Conservation (phyloP, 1,140 invertebrate species). For the Pissodes strobi region DNA sequence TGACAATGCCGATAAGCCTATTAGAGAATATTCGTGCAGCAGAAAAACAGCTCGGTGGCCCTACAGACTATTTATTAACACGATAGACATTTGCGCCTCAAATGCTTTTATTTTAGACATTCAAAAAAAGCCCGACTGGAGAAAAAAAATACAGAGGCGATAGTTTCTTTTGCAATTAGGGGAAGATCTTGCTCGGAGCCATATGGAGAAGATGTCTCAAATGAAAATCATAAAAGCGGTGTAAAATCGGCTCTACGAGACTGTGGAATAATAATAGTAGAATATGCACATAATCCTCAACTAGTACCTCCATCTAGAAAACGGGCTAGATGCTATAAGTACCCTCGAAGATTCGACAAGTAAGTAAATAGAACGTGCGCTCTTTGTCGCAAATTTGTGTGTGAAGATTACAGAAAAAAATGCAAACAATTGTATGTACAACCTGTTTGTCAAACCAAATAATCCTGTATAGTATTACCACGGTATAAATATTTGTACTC, state of each 20-base stretch:
- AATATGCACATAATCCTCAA: not conserved
- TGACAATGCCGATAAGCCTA: conserved; percentile 29
- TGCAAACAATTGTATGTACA: not conserved
- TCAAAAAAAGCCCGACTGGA: conserved; percentile 32
- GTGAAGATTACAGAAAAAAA: conserved; percentile 12
- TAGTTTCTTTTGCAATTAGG: conserved; percentile 24
- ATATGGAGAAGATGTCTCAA: conserved; percentile 22
- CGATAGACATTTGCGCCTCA: no score
- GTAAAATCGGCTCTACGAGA: conserved; percentile 21
- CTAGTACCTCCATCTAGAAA: conserved; percentile 5
- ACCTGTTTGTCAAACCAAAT: not conserved
- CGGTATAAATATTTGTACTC: no score
- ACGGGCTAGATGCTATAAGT: conserved; percentile 23
- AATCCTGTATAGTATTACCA: no score
- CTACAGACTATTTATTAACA: conserved; percentile 36
- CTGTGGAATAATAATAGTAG: conserved; percentile 16
- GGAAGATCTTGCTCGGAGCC: conserved; percentile 14
- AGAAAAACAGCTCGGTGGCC: conserved; percentile 37
- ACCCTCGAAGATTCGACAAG: conserved; percentile 4
- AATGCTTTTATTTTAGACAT: conserved; percentile 33
- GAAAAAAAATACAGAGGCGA: conserved; percentile 16
- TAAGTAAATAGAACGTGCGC: conserved; percentile 13
- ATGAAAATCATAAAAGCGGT: conserved; percentile 10
- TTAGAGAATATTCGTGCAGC: no score
- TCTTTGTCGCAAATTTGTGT: conserved; percentile 27